These are phyloP conservation scores for Morpho deidamia DNA, from an alignment of 2,888 invertebrate species.

Conservation along the genomic window DNA sequence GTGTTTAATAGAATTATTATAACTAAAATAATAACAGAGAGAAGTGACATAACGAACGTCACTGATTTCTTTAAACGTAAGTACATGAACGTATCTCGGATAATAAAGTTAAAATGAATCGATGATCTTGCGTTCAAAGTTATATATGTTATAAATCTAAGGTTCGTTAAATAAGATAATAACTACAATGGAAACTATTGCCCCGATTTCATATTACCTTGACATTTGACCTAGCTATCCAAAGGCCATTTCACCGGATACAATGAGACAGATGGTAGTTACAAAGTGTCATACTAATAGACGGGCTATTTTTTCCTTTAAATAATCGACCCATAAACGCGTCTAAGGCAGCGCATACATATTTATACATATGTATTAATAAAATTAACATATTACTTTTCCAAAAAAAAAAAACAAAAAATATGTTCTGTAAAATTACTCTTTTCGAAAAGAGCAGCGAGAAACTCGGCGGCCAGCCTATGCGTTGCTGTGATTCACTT, in stretches of 20 bases:
- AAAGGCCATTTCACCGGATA: constrained; percentile 39
- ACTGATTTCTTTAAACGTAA: constrained; percentile 33
- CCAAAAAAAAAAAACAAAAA: too few species aligned
- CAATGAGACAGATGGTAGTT: constrained; percentile 15
- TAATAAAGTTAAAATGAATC: constrained; percentile 19
- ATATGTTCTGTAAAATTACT: too few species aligned
- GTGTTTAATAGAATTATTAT: constrained; percentile 44
- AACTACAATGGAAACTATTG: constrained; percentile 29
- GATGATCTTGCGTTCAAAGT: constrained; percentile 20
- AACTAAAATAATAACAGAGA: constrained; percentile 46
- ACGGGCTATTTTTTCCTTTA: too few species aligned
- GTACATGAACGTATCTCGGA: constrained; percentile 50
- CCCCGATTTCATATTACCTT: constrained; percentile 38
- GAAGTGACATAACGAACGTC: constrained; percentile 52
- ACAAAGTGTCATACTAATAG: background rate
- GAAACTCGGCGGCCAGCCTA: too few species aligned
- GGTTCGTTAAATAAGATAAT: constrained; percentile 56
- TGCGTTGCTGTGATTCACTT: too few species aligned
- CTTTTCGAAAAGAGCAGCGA: too few species aligned
- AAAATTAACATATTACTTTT: too few species aligned
- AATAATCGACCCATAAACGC: too few species aligned
- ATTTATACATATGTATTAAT: too few species aligned
- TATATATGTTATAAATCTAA: constrained; percentile 42
- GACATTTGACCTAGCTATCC: constrained; percentile 73
- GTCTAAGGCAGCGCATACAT: too few species aligned